phyloP scores from a whole-genome alignment of 2,888 invertebrate species.

The Agrotis segetum region DNA sequence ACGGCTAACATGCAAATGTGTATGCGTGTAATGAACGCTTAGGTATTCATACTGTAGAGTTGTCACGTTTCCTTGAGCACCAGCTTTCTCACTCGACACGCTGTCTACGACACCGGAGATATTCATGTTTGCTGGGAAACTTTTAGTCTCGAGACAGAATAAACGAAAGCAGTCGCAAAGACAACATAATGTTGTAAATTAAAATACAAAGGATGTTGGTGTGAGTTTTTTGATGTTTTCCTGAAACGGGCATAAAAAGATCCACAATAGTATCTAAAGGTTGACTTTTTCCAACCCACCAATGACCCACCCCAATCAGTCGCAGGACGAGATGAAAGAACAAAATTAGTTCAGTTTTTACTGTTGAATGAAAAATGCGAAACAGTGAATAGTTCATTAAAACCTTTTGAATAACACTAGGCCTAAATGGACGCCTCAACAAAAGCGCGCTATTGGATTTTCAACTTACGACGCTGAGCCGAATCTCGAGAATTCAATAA shows the following conservation, averaged over 20 bases:
- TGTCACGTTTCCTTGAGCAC: conserved; percentile 53
- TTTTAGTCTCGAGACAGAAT: neutral
- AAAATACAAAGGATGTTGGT: too few relatives aligned
- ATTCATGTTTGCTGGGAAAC: neutral
- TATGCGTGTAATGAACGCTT: conserved; percentile 69
- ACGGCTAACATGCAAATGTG: conserved; percentile 66
- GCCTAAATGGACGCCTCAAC: neutral
- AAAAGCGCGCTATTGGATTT: neutral
- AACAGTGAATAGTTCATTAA: neutral
- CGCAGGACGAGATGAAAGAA: neutral
- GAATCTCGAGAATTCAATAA: neutral
- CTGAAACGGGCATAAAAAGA: neutral
- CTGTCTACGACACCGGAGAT: conserved; percentile 17
- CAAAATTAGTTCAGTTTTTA: neutral
- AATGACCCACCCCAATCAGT: neutral
- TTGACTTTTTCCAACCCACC: neutral
- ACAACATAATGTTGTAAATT: neutral
- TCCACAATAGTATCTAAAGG: neutral
- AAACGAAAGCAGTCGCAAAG: neutral
- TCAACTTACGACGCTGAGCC: neutral
- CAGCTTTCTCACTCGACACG: conserved; percentile 34
- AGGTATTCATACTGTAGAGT: conserved; percentile 63
- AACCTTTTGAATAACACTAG: neutral
- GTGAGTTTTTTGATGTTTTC: neutral
- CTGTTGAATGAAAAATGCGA: neutral